These are phyloP conservation scores for Thalassaphorura encarpata DNA, from an alignment of 1,140 invertebrate species.

Conservation along the genomic window DNA sequence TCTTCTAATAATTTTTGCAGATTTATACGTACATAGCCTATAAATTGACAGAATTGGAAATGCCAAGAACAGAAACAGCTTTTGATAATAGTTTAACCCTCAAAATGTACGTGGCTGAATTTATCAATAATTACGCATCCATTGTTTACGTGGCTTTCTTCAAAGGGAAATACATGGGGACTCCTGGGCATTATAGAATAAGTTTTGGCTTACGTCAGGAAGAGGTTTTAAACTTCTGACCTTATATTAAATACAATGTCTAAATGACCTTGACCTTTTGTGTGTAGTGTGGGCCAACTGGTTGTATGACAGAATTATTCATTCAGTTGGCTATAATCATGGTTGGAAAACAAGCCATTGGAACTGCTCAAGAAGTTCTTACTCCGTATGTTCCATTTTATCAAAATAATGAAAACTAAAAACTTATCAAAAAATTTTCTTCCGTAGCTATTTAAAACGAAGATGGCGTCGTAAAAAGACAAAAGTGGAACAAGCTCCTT, in stretches of 20 bases:
- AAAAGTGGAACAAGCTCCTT: no score
- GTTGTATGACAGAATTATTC: conserved; percentile 54
- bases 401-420: background rate
- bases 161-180: conserved; percentile 82
- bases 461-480: no score
- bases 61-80: conserved; percentile 89
- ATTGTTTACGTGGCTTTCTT: conserved; percentile 99
- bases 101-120: conserved; percentile 95
- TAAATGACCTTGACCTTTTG: no score
- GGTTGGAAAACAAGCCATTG: conserved; percentile 57
- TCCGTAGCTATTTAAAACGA: no score
- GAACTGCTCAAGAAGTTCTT: conserved; percentile 49
- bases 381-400: conserved; percentile 49
- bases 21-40: conserved; percentile 80
- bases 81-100: conserved; percentile 96
- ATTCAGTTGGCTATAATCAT: conserved; percentile 58
- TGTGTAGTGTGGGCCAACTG: conserved; percentile 51
- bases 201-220: no score
- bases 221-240: no score
- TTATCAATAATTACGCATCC: conserved; percentile 97
- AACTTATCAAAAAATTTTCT: background rate
- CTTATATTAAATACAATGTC: no score
- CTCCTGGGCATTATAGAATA: no score
- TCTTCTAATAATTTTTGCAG: conserved; percentile 36
- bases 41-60: conserved; percentile 87